Base-by-base conservation (phyloP, 2,888 invertebrate genomes). In the Scaptomyza caliginosa region DNA sequence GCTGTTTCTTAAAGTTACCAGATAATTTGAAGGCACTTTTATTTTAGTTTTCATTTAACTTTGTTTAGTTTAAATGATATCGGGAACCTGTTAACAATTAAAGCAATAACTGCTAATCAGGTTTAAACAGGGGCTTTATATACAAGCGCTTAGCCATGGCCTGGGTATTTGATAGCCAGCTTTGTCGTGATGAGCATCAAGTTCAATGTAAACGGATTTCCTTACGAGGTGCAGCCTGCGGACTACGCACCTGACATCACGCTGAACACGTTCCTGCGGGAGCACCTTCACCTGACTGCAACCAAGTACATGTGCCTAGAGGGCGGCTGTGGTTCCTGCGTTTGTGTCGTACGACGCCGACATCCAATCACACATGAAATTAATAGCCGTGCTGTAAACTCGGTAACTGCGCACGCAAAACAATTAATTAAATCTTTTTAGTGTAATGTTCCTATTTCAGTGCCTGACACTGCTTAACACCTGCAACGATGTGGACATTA, bases 271-370 rank as follows among this genome's bases (percentile, higher is more conserved):
- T 95, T 93, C 68, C 92, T 94, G 39, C 91, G 94, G 16, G 92
- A 94, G 4, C 89, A 92, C 79, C 92, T 93, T 3, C 92, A 92
- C n/a, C 89, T 94, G 0, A 92, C 92, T 28, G 94, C 94, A n/a
- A 95, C 95, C 0, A 95, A 95, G 78, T 92, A 91, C 39, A 94
- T 94, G 94, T 95, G 95, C 74, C 91, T 92, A 24, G 94, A 95
- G 83, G 95, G 95, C 21, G 95, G 95, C 8, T 95, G 95, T 80
- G 95, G 95, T 0, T 92, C 92, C 36, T 94, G 94, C 69, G 90
- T 93, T 11, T 93, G 93, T 30, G 89, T 91, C 4, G 90, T 92
- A 1, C 90, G 79, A 46, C 91, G 90, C 17, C 77, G 70, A 2
- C 88, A 90, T 67, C 90, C 90, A 1, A 50, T 68, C 6, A 83